Percentiles rank a stretch among this genome's conserved stretches.
Conservation (phyloP, 2,113 vertebrate genomes). For the Bathybates hornii region DNA sequence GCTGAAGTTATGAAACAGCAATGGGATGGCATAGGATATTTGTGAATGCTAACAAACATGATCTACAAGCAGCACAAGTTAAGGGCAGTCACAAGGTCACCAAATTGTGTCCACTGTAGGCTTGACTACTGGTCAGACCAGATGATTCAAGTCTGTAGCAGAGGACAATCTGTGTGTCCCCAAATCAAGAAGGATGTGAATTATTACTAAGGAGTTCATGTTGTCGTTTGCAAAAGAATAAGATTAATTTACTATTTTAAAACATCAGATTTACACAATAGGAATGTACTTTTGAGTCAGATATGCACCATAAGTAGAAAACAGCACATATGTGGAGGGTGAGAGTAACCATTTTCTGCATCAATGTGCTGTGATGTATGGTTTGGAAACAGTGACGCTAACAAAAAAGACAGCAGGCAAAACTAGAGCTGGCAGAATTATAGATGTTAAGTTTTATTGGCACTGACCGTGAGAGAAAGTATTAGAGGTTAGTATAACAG, state of each 20-base stretch:
- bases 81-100: background rate
- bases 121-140: background rate
- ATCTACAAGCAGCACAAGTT: background rate
- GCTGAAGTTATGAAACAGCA: background rate
- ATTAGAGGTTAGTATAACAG: too few relatives aligned
- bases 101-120: background rate
- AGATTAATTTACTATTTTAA: accelerated
- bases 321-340: background rate
- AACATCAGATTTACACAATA: background rate
- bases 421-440: too few relatives aligned
- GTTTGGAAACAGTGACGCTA: too few relatives aligned
- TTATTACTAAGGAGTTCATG: background rate
- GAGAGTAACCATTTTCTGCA: background rate
- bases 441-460: too few relatives aligned
- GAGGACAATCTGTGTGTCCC: background rate
- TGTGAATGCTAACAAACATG: background rate
- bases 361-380: accelerated
- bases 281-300: background rate
- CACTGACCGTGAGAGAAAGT: too few relatives aligned
- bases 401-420: too few relatives aligned
- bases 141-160: background rate
- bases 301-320: background rate
- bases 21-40: background rate
- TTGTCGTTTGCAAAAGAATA: accelerated
- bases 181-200: background rate